Base-by-base conservation (phyloP, 2,888 invertebrate genomes). In the Philopedon plagiatum region DNA sequence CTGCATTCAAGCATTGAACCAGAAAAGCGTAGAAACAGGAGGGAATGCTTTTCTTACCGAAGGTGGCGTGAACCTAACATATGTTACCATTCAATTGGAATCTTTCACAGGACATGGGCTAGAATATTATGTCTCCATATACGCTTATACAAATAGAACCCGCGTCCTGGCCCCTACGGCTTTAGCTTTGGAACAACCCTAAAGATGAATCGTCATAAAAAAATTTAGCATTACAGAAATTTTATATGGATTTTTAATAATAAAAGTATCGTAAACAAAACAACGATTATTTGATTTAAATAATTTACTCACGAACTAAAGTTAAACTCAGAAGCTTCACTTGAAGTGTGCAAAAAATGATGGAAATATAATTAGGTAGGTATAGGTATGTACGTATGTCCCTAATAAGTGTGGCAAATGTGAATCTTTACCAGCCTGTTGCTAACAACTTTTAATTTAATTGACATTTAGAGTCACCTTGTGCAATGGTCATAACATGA, bases 1-100 rank as follows among this genome's bases (percentile, higher is more conserved):
- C 26, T 76, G 76, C 61, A 32, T 76, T n/a, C 37, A 29, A 41
- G 75, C 64, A 2, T 18, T 68, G 34, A 76, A 74, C 11, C 46
- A 67, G 18, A 60, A 74, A 39, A 44, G 44, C 1, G 37, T 37
- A 32, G 68, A 66, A 2, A 19, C 54, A 5, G 68, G 65, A 23
- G 71, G 73, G n/a, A 63, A 66, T 2, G 75, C 63, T 0, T 64
- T 62, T 4, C 26, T 76, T 9, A 74, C 63, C 9, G 18, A 67
- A 9, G 76, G 76, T 18, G 76, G 76, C 9, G 56, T 70, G 4
- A 56, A 61, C 23, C 61, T 74, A 7, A 64, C 18, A 8, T 71
- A 60, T 37, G 74, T 66, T 3, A 71, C 61, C 7, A 23, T 76
- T 11, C 60, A 74, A 37, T 57, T 76, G 49, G 44, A 66, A 23